Base-by-base conservation (phyloP, 2,888 invertebrate genomes). In the Ochropleura leucogaster region DNA sequence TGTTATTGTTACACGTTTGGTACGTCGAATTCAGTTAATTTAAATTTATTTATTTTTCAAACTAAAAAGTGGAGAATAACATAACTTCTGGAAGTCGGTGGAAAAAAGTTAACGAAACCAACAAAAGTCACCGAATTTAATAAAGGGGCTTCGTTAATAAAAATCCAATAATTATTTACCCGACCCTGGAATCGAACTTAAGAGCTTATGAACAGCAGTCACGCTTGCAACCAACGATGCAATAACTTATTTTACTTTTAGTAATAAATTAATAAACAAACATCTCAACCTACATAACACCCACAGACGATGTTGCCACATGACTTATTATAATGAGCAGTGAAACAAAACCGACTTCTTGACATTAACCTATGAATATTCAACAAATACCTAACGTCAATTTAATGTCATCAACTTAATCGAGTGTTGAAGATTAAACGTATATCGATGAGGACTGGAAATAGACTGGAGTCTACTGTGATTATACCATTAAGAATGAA, bases 341-440 rank as follows among this genome's bases (percentile, higher is more conserved):
- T 30, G 14, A 40, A 67, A 63, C 49, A 63, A 59, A 77, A 62
- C 51, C 14, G 57, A 79, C 82, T 51, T 40, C 42, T 46, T 7
- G 51, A 63, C 79, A 57, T 59, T 66, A 47, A 42, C 8, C n/a
- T 20, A 64, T 79, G 70, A 77, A 79, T 79, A 79, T 77, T 79
- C 49, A 79, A 53, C 51, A 47, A 10, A 55, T 46, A n/a, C 42
- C 30, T 46, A n/a, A 30, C 30, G 47, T 47, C 51, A 59, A 57
- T 59, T 53, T 79, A 30, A 51, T 7, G 46, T 16, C 51, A 42
- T 66, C 42, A 69, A 77, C 3, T 64, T 44, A 77, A 55, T 66
- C 18, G 18, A 42, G 46, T 47, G 51, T 62, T 66, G 66, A 69
- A 59, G 57, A 66, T 82, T 74, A 68, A 68, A 18, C 9, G 16